phyloP scores from a whole-genome alignment of 2,888 invertebrate species.

The Gymnosoma rotundatum region DNA sequence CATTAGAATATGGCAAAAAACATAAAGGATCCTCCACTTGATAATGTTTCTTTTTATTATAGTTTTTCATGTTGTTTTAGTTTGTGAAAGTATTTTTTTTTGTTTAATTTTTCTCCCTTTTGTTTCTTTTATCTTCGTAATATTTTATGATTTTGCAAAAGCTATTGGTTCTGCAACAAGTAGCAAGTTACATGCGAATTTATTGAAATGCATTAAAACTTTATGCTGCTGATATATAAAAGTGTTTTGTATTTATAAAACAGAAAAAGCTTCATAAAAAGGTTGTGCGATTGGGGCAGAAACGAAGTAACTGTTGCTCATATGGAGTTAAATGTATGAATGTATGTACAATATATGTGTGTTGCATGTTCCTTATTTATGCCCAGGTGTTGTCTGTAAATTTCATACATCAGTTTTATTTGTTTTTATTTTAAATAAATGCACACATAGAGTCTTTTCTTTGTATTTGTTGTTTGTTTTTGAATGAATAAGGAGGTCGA shows the following conservation, averaged over 20 bases:
- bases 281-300: not conserved
- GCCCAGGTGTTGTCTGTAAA: conserved; percentile 52
- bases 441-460: not conserved
- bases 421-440: conserved; percentile 10
- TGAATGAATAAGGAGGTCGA: conserved; percentile 39
- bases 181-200: conserved; percentile 39
- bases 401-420: conserved; percentile 23
- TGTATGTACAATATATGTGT: not conserved
- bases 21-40: conserved; percentile 28
- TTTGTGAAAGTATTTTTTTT: conserved; percentile 4
- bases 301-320: not conserved
- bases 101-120: not conserved
- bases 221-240: conserved; percentile 16
- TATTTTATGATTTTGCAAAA: conserved; percentile 51
- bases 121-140: conserved; percentile 12
- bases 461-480: conserved; percentile 1
- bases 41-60: conserved; percentile 48
- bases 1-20: conserved; percentile 5
- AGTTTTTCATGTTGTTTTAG: not conserved
- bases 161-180: conserved; percentile 51
- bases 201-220: conserved; percentile 48
- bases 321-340: conserved; percentile 3
- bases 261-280: not conserved
- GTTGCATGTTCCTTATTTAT: conserved; percentile 56
- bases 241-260: not conserved